Evolutionary conservation across 2,113 vertebrate genomes (phyloP).

Genomic region (Isurus oxyrinchus): DNA sequence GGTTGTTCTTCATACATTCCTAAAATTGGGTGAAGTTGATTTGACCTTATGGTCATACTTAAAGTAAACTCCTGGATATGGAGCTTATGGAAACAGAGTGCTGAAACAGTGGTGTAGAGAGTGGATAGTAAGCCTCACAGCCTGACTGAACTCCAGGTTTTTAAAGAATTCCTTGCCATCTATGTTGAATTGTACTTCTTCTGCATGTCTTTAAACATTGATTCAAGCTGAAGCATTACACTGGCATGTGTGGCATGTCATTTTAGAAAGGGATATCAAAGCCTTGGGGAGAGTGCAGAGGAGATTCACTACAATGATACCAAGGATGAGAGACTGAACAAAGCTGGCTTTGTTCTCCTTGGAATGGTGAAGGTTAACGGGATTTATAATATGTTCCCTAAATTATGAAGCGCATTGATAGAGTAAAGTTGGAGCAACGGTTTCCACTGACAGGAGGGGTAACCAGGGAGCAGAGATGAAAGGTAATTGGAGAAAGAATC

Average conservation of each 20-base stretch:
- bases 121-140: not conserved
- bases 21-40: not conserved
- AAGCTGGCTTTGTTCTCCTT: not conserved
- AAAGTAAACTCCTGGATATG: not conserved
- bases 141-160: not conserved
- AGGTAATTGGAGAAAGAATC: not conserved
- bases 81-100: not conserved
- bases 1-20: not conserved
- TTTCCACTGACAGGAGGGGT: not conserved
- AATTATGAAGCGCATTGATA: not conserved
- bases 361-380: not conserved
- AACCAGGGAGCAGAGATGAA: not conserved
- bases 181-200: not conserved
- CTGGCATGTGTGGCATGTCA: not conserved
- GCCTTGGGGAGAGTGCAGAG: not conserved
- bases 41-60: not conserved
- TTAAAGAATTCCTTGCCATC: not conserved
- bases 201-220: not conserved
- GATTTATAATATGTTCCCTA: too few species aligned
- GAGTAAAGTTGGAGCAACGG: not conserved
- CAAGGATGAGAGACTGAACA: not conserved
- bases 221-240: not conserved
- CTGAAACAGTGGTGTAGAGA: not conserved
- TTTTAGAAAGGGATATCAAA: not conserved
- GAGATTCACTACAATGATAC: not conserved